Base-by-base conservation (phyloP, 1,140 invertebrate species). In the Acromyrmex echinatior region DNA sequence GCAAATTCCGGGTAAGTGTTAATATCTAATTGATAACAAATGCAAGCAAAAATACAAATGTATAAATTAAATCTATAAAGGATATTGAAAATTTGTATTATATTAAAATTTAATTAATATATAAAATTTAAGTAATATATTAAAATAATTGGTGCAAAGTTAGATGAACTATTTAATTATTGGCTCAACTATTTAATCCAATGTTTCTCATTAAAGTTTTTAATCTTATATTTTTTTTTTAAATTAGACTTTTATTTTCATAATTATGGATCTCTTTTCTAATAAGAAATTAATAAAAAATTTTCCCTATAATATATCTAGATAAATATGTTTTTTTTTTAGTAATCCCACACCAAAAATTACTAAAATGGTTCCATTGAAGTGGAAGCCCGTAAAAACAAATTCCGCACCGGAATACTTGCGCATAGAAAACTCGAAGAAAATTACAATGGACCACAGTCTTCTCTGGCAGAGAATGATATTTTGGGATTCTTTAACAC, bases 1-100 rank as follows among this genome's bases (percentile, higher is more conserved):
- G 97, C 97, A 0, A 96, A 95, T 92, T 96, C 95, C 51, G 96
- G 97, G 97, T 97, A 94, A 96, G 95, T 86, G 31, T 49, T 62
- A 31, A 70, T 60, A 58, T 65, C 6, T 16, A 14, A 76, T 16
- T 39, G 0, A 56, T 76, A 18, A 21, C 63, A 18, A 18, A 39
- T 12, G 6, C 7, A 39, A 78, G 60, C 16, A 10, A 28, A 45
- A 45, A 45, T 45, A 45, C 39, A 45, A 45, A 45, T 39, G 39
- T 39, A 0, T 21, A 18, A 35, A 16, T 53, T 2, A 31, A 58
- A 58, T 6, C 10, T 3, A 45, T 16, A 53, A 21, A 18, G 49
- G 4, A 65, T 58, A 2, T 31, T 7, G 10, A 63, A 25, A 35
- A 35, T 35, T 35, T 35, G 7, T 39, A 79, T 86, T 5, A 10